Conservation (phyloP, 2,113 vertebrate species). For the Cinclus mexicanus region DNA sequence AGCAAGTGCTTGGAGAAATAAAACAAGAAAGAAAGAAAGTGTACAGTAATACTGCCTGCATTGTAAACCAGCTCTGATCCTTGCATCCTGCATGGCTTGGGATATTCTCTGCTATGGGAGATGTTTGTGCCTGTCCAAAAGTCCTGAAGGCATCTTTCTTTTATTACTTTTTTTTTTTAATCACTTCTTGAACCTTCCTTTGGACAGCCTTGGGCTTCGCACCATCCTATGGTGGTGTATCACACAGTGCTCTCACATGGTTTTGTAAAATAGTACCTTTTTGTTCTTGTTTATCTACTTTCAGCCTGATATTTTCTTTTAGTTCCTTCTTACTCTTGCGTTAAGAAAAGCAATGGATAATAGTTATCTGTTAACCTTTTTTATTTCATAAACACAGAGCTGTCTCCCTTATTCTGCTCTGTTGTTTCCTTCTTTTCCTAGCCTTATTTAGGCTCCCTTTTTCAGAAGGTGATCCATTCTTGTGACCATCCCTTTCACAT, state of each 20-base stretch:
- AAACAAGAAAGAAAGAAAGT: neutral
- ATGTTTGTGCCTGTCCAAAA: neutral
- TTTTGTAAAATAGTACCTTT: neutral
- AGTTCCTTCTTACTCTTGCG: neutral
- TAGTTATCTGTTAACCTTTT: neutral
- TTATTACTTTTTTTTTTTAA: neutral
- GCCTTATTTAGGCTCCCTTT: neutral
- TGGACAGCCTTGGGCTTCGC: neutral
- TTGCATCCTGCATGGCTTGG: neutral
- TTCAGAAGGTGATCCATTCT: neutral
- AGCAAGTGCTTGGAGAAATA: neutral
- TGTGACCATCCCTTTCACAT: neutral
- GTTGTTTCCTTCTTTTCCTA: neutral
- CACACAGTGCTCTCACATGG: accelerated
- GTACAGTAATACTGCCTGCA: neutral
- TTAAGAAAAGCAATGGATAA: neutral
- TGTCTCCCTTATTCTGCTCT: neutral
- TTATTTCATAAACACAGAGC: neutral
- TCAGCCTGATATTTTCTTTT: neutral
- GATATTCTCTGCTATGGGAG: neutral
- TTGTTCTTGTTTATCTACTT: neutral
- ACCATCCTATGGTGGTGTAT: neutral
- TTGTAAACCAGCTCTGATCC: neutral
- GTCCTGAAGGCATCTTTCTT: neutral
- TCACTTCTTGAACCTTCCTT: neutral